These are phyloP conservation scores for Ochropleura leucogaster DNA, from an alignment of 2,888 invertebrate genomes.

Conservation along the genomic window DNA sequence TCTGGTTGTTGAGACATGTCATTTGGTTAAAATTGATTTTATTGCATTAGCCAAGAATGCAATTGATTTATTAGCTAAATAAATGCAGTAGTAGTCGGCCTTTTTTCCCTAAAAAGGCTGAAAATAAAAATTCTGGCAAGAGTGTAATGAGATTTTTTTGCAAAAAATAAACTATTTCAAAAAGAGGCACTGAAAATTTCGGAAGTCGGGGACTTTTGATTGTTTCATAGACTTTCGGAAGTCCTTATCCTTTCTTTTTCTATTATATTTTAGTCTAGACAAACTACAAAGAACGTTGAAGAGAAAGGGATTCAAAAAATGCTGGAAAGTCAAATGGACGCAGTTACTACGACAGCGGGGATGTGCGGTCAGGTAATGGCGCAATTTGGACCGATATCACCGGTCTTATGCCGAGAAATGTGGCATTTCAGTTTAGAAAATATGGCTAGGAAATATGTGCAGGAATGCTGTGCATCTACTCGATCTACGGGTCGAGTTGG, in stretches of 20 bases:
- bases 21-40: background rate
- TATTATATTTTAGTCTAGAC: background rate
- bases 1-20: background rate
- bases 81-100: too few relatives aligned
- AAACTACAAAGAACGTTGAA: background rate
- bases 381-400: slow-evolving; percentile 54
- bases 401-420: slow-evolving; percentile 22
- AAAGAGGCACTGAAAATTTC: too few relatives aligned
- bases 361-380: slow-evolving; percentile 61
- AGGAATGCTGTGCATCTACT: background rate
- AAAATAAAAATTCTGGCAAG: too few relatives aligned
- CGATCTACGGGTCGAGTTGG: background rate
- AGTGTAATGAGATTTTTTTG: too few relatives aligned
- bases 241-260: too few relatives aligned
- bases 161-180: too few relatives aligned
- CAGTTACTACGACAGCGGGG: slow-evolving; percentile 25
- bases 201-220: too few relatives aligned
- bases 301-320: slow-evolving; percentile 49
- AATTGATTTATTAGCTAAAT: background rate
- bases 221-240: too few relatives aligned
- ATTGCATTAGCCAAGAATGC: background rate
- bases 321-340: slow-evolving; percentile 40
- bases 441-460: background rate
- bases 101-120: too few relatives aligned
- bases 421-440: slow-evolving; percentile 14